Percentiles rank a stretch among this genome's conserved stretches.
phyloP scores from a whole-genome alignment of 2,888 invertebrate genomes.

The Drosophila affinis region DNA sequence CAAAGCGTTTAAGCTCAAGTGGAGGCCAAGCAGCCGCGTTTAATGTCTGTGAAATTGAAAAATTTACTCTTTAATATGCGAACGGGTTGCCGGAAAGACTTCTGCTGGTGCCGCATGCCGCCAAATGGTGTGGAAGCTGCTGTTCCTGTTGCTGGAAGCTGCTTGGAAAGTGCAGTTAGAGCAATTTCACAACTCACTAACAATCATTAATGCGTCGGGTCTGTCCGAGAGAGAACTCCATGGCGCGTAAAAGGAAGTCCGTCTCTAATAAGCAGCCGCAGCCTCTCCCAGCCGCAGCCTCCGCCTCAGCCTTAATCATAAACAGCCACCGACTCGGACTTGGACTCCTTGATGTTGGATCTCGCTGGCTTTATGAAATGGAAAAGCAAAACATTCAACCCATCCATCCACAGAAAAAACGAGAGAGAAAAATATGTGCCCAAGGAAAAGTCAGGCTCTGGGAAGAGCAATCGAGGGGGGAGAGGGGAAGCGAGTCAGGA shows the following conservation, averaged over 20 bases:
- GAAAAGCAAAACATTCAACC: slow-evolving; percentile 57
- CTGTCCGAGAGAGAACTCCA: slow-evolving; percentile 44
- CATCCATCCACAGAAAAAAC: slow-evolving; percentile 24
- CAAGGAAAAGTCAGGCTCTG: slow-evolving; percentile 23
- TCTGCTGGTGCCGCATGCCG: slow-evolving; percentile 62
- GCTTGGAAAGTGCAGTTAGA: slow-evolving; percentile 72
- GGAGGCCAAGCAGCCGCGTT: slow-evolving; percentile 69
- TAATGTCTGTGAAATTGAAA: slow-evolving; percentile 80
- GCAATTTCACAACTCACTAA: slow-evolving; percentile 80
- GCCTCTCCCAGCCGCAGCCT: neutral
- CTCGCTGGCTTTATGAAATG: slow-evolving; percentile 77
- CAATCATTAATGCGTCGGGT: slow-evolving; percentile 78
- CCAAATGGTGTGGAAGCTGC: slow-evolving; percentile 75
- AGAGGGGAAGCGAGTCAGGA: neutral
- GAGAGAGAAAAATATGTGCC: slow-evolving; percentile 36
- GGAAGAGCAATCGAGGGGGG: slow-evolving; percentile 14
- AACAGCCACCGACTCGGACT: slow-evolving; percentile 60
- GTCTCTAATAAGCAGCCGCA: slow-evolving; percentile 67
- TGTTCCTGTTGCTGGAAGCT: slow-evolving; percentile 36
- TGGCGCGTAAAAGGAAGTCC: slow-evolving; percentile 71
- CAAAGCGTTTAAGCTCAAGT: slow-evolving; percentile 70
- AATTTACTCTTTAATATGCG: slow-evolving; percentile 79
- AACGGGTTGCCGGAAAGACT: slow-evolving; percentile 51
- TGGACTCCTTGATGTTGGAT: slow-evolving; percentile 33
- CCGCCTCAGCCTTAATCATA: slow-evolving; percentile 63